Evolutionary conservation across 2,888 invertebrate species (phyloP), one percentile per base, ranked within the genome.

Genomic region (Plusia festucae): DNA sequence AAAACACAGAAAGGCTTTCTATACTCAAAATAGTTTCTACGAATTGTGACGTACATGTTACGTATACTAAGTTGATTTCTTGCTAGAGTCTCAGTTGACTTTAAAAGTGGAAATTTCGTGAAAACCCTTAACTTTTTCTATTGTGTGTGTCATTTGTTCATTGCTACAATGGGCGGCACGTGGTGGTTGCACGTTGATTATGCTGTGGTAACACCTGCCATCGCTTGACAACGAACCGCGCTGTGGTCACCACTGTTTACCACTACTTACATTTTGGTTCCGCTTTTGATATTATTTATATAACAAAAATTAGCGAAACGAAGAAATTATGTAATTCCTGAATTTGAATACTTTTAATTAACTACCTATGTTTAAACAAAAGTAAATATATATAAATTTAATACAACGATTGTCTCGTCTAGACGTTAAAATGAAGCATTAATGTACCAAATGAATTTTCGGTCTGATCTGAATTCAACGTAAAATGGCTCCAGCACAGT

Each of bases 111-210:
- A 52, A 61, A 7, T 52, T 73, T 61, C 24, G 18, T 6, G 13
- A 55, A 70, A 65, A 65, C 53, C 52, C 68, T 2, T 20, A 32
- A 49, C 7, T 40, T 0, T 16, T 18, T 59, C 16, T 55, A 44
- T 34, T 71, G 59, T 27, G 8, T 44, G 73, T 56, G 51, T 59
- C 69, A 65, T 54, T 58, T 57, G 24, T 46, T 76, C 79, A 77
- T 77, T 67, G 65, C 65, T 22, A 64, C 77, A 75, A 73, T 77
- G 67, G 71, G 56, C 7, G 60, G 62, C 64, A 68, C 68, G 71
- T 60, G 64, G 65, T 54, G 53, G 64, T 22, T 62, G 57, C 49
- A 66, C 67, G 65, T 67, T 79, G 68, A 67, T 71, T 64, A 65
- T 44, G 51, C 53, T 55, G 66, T 52, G 71, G 65, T 54, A 30